Conservation (phyloP, 2,888 invertebrate genomes). For the Tinea semifulvella region DNA sequence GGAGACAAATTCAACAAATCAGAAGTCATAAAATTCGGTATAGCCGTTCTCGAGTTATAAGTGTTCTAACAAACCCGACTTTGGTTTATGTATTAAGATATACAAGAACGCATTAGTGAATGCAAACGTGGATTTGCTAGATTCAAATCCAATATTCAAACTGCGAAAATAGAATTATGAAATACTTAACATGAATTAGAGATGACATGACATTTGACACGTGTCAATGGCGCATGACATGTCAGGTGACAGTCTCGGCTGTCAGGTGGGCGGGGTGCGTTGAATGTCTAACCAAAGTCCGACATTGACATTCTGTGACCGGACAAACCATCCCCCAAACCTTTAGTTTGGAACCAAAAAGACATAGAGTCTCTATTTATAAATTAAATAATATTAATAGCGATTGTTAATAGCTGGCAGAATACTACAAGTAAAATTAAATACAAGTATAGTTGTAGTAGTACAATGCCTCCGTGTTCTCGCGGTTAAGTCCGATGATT, state of each 20-base stretch:
- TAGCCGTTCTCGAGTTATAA: too few relatives aligned
- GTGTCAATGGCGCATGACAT: slow-evolving; percentile 15
- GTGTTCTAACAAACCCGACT: too few relatives aligned
- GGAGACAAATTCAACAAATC: too few relatives aligned
- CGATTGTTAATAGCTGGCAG: too few relatives aligned
- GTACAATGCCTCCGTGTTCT: too few relatives aligned
- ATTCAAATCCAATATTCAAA: slow-evolving; percentile 5
- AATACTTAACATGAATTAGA: slow-evolving; percentile 2
- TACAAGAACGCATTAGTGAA: too few relatives aligned
- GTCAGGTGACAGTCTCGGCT: slow-evolving; percentile 11
- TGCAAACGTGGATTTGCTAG: not conserved
- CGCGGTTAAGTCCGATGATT: too few relatives aligned
- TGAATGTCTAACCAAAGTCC: slow-evolving; percentile 17
- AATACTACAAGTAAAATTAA: too few relatives aligned
- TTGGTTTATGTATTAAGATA: too few relatives aligned
- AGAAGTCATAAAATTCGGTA: too few relatives aligned
- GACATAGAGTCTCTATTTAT: slow-evolving; percentile 18
- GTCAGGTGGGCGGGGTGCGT: slow-evolving; percentile 7
- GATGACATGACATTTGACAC: slow-evolving; percentile 7
- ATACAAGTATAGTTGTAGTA: too few relatives aligned
- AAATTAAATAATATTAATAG: too few relatives aligned
- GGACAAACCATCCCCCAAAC: slow-evolving; percentile 59
- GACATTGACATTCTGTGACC: slow-evolving; percentile 59
- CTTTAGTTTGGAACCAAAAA: slow-evolving; percentile 47
- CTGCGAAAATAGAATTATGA: not conserved